Percentiles rank a stretch among this genome's conserved stretches.
phyloP scores from a whole-genome alignment of 2,113 vertebrate species.

The Microcebus ravelobensis region DNA sequence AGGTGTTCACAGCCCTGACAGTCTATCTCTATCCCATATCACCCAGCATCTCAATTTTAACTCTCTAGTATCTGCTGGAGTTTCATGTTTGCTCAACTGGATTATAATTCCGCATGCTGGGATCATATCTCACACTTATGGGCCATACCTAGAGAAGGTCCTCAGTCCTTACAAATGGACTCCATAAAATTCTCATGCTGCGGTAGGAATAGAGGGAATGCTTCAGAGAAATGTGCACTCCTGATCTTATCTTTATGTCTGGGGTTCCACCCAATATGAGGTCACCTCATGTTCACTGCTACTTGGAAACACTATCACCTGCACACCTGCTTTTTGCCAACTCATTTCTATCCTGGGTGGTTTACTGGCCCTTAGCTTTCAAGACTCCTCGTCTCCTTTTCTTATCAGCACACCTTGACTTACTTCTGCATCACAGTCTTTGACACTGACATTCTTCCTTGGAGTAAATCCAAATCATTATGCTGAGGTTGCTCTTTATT shows the following conservation, averaged over 20 bases:
- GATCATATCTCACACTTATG: neutral
- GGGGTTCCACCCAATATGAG: neutral
- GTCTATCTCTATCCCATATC: neutral
- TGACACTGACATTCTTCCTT: constrained; percentile 26
- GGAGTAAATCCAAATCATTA: neutral
- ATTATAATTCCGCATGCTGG: neutral
- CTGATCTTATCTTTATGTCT: neutral
- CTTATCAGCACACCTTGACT: constrained; percentile 45
- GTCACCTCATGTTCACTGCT: neutral
- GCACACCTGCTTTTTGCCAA: neutral
- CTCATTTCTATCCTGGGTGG: neutral
- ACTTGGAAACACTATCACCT: neutral
- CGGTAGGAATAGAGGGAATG: neutral
- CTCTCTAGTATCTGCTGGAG: neutral
- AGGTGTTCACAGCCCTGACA: neutral
- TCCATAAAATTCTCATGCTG: neutral
- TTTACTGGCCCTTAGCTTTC: constrained; percentile 15
- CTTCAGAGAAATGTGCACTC: neutral
- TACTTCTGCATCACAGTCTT: constrained; percentile 41
- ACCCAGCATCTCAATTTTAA: constrained; percentile 21
- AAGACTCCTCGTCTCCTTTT: neutral
- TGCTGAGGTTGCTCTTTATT: constrained; percentile 48
- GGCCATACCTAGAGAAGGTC: neutral
- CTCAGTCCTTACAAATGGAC: neutral
- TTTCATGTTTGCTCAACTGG: neutral